Conservation (phyloP, 2,797 vertebrate species). For the Sorex maritimensis region DNA sequence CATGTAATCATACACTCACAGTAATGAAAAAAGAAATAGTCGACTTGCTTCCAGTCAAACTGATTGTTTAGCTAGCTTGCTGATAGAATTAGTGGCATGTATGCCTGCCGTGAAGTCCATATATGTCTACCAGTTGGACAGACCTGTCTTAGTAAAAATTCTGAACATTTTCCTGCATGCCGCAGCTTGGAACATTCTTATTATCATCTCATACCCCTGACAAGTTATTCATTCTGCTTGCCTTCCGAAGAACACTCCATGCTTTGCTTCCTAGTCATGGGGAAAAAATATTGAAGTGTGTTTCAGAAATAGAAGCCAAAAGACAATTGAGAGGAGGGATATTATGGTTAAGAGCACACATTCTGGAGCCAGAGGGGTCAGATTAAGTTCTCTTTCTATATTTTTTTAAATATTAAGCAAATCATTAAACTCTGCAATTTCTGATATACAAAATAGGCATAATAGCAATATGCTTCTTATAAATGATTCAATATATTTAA, state of each 20-base stretch:
- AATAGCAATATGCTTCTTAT: background rate
- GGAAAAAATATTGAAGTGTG: background rate
- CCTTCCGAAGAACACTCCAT: background rate
- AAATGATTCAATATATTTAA: conserved; percentile 38
- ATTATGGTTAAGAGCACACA: background rate
- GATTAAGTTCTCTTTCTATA: background rate
- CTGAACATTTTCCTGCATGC: background rate
- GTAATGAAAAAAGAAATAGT: background rate
- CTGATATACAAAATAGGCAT: background rate
- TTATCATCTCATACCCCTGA: background rate
- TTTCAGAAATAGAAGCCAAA: background rate
- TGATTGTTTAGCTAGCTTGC: background rate
- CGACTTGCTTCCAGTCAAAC: background rate
- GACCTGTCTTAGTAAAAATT: background rate
- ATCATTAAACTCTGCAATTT: conserved; percentile 30
- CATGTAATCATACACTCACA: background rate
- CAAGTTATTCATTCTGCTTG: background rate
- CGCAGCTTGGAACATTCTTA: background rate
- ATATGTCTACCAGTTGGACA: background rate
- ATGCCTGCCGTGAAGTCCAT: background rate
- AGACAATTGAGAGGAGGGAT: background rate
- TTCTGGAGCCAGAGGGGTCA: background rate
- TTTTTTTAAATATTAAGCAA: background rate
- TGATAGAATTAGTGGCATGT: background rate
- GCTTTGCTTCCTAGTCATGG: background rate